Evolutionary conservation across 2,888 invertebrate species (phyloP).

Genomic region (Octonoba sinensis): DNA sequence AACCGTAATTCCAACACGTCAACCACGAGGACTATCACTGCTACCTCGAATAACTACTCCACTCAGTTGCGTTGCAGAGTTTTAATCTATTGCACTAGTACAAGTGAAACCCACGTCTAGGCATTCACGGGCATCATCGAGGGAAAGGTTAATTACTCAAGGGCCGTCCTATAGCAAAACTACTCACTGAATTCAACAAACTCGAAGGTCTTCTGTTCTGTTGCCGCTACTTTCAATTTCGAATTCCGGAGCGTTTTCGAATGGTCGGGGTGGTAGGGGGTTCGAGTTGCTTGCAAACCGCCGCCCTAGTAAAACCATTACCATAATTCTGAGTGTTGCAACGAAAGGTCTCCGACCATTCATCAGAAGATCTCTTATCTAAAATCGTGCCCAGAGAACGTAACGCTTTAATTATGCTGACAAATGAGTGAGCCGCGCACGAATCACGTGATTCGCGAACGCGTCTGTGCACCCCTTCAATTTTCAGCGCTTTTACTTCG

Average conservation of each 20-base stretch:
- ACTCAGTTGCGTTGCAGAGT: too few relatives aligned
- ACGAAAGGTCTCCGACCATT: conserved; percentile 54
- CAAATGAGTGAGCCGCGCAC: conserved; percentile 44
- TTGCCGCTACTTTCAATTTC: conserved; percentile 54
- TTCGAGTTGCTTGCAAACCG: background rate
- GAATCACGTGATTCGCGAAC: conserved; percentile 42
- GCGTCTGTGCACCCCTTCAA: conserved; percentile 2
- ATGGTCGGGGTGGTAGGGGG: conserved; percentile 19
- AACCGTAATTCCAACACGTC: too few relatives aligned
- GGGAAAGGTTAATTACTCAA: conserved; percentile 44
- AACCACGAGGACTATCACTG: too few relatives aligned
- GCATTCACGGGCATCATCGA: conserved; percentile 1
- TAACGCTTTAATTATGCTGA: conserved; percentile 63
- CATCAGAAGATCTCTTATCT: conserved; percentile 62
- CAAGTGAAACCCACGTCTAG: too few relatives aligned
- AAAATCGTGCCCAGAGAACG: conserved; percentile 57
- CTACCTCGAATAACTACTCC: too few relatives aligned
- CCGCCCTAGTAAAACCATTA: conserved; percentile 45
- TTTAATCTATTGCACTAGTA: too few relatives aligned
- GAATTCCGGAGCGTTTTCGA: conserved; percentile 54
- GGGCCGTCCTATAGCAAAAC: conserved; percentile 50
- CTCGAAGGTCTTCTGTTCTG: conserved; percentile 18
- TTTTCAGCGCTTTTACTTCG: conserved; percentile 18
- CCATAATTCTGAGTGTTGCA: conserved; percentile 57
- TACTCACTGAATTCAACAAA: conserved; percentile 38